Evolutionary conservation across 2,888 invertebrate genomes (phyloP), one percentile per base, ranked within the genome.

Genomic region (Tetanocera ferruginea): DNA sequence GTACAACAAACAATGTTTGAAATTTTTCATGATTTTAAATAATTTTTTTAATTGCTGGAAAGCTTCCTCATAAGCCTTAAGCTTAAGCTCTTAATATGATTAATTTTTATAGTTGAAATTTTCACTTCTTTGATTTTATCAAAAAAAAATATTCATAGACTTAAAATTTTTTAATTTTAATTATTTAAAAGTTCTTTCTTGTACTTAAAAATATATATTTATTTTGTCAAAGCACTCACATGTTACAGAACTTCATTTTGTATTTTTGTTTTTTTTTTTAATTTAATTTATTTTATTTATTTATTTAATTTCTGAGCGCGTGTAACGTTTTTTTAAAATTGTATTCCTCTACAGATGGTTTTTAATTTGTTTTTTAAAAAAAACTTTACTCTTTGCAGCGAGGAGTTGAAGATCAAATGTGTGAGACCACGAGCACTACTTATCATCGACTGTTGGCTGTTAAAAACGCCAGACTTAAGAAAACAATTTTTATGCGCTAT

Each of bases 201-300:
- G n/a, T n/a, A n/a, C n/a, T n/a, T n/a, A n/a, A n/a, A 43, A 43
- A 43, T 11, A 6, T 43, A 2, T 6, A 11, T 43, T 1, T 43
- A 43, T 11, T 75, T 49, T 23, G n/a, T 11, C 23, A 17, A 75
- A 75, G 76, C 85, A 87, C 87, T 87, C 87, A 87, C 87, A 87
- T 87, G 84, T 87, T 86, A 79, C 85, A 85, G 86, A 84, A 87
- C 84, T 87, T 87, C 87, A 87, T 87, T 84, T 84, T 85, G 81
- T 82, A 73, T 80, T 49, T 80, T 43, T 78, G 19, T 66, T n/a
- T 72, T 62, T 69, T 31, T 28, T 69, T 71, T 76, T 69, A 55
- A 57, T 78, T 52, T 25, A 19, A 23, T 60, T 69, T 60, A 57
- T 78, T 52, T 25, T 34, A 23, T 60, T 43, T 55, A 71, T 55